Conservation (phyloP, 2,113 vertebrate genomes). For the Brienomyrus longianalis region DNA sequence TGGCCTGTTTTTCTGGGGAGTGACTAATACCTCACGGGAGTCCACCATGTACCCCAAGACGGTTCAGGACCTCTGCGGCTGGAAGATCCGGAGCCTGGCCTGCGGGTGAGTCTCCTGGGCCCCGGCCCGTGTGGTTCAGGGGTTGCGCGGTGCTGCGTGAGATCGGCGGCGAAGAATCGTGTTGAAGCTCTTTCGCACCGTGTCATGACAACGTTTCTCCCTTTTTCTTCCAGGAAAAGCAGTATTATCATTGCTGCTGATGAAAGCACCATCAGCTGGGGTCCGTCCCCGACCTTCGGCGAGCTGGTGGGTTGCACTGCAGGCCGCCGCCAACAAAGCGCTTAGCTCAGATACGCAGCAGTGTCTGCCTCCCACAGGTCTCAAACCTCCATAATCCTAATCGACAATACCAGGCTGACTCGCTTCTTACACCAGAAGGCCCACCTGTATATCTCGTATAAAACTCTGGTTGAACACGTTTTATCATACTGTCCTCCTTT, state of each 20-base stretch:
- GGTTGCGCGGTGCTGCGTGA: neutral
- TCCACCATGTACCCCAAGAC: slow-evolving; percentile 96
- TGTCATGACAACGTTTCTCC: neutral
- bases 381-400: too few species aligned
- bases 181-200: neutral
- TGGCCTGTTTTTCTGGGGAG: slow-evolving; percentile 91
- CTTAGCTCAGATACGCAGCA: neutral
- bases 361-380: too few species aligned
- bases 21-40: slow-evolving; percentile 90
- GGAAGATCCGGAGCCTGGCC: slow-evolving; percentile 84
- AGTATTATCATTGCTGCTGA: slow-evolving; percentile 88
- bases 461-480: neutral
- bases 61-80: slow-evolving; percentile 91
- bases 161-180: neutral
- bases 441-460: neutral
- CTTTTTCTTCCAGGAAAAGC: slow-evolving; percentile 71
- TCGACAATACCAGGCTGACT: neutral
- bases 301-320: slow-evolving; percentile 73
- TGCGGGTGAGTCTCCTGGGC: slow-evolving; percentile 72
- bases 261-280: slow-evolving; percentile 96
- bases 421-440: neutral
- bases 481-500: neutral
- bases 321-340: neutral
- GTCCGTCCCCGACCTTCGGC: slow-evolving; percentile 85
- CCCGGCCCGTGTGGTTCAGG: neutral